Conservation (phyloP, 1,140 invertebrate species). For the Pseudoatta argentina region DNA sequence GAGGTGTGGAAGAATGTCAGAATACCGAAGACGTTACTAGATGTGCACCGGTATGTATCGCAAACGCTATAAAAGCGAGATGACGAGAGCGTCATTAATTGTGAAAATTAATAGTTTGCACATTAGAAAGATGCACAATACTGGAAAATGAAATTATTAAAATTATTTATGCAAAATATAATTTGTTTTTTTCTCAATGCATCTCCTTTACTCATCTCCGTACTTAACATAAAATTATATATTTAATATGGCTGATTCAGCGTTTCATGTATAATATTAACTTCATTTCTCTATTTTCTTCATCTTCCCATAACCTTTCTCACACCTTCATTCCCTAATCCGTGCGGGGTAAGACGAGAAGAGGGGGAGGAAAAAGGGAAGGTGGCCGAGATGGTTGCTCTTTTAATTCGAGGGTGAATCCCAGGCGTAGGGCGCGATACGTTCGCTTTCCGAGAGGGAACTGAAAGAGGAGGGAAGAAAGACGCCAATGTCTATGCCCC, state of each 20-base stretch:
- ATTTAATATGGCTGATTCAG: constrained; percentile 3
- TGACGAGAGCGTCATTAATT: not conserved
- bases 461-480: constrained; percentile 30
- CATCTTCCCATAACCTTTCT: constrained; percentile 38
- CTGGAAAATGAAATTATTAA: not conserved
- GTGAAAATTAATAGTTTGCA: not conserved
- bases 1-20: not conserved
- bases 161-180: not conserved
- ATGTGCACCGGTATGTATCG: not conserved
- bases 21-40: not conserved
- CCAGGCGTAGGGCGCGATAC: constrained; percentile 28
- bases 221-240: not conserved
- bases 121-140: not conserved
- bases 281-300: constrained; percentile 42
- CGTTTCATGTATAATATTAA: constrained; percentile 2
- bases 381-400: constrained; percentile 69
- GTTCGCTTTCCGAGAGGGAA: constrained; percentile 51
- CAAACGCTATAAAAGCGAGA: not conserved
- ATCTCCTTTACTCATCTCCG: not conserved
- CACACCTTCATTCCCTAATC: constrained; percentile 3
- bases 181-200: not conserved
- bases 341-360: not conserved
- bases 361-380: constrained; percentile 1
- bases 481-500: constrained; percentile 46
- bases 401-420: constrained; percentile 78